These are phyloP conservation scores for Drosophila mayaguana DNA, from an alignment of 2,888 invertebrate genomes.

Conservation along the genomic window DNA sequence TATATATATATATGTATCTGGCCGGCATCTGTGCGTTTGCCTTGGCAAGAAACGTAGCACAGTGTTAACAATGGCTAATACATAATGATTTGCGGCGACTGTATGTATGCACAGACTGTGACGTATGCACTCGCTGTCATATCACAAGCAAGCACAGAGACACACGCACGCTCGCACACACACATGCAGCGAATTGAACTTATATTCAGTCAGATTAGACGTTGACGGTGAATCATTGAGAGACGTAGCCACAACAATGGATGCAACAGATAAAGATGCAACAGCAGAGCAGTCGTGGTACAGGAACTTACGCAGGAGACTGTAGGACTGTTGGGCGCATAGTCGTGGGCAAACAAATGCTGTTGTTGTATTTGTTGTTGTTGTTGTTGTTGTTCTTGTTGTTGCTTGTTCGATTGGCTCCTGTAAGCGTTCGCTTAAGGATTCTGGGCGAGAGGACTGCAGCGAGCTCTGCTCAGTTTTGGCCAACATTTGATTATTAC, in stretches of 20 bases:
- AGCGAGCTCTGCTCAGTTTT: conserved; percentile 16
- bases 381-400: conserved; percentile 6
- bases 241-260: neutral
- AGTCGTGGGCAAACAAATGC: conserved; percentile 1
- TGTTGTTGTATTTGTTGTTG: neutral
- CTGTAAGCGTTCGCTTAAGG: conserved; percentile 9
- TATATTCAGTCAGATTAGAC: neutral
- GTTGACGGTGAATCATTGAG: conserved; percentile 9
- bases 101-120: neutral
- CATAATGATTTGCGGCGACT: neutral
- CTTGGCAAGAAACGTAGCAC: neutral
- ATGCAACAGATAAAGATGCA: neutral
- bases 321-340: conserved; percentile 11
- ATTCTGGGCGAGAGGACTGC: neutral
- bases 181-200: neutral
- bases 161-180: neutral
- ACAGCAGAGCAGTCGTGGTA: neutral
- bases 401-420: neutral
- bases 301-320: conserved; percentile 34
- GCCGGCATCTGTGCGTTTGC: no score
- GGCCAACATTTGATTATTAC: conserved; percentile 33
- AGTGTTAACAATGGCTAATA: no score
- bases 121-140: neutral
- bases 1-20: no score
- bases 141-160: neutral